phyloP scores from a whole-genome alignment of 2,888 invertebrate genomes.

The Uloborus plumipes region DNA sequence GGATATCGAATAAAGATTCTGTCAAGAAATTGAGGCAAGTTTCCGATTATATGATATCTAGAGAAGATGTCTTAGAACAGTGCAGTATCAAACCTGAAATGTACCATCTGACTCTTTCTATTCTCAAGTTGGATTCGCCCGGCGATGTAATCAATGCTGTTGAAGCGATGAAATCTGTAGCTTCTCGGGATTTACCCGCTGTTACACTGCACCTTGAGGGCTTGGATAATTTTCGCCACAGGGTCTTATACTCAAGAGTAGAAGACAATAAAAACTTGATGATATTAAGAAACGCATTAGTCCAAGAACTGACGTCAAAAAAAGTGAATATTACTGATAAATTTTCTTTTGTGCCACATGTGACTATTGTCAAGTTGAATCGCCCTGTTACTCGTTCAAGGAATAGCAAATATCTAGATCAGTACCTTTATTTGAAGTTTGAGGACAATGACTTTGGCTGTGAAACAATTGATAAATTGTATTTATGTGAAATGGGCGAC shows the following conservation, averaged over 20 bases:
- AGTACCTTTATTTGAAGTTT: constrained; percentile 69
- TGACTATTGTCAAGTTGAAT: constrained; percentile 72
- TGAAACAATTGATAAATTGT: constrained; percentile 69
- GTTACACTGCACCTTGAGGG: constrained; percentile 69
- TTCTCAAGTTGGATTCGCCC: constrained; percentile 70
- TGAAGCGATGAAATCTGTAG: constrained; percentile 35
- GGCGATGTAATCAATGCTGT: constrained; percentile 66
- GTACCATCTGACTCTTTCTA: constrained; percentile 72
- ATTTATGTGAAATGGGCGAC: constrained; percentile 71
- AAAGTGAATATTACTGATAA: constrained; percentile 71
- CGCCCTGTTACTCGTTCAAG: constrained; percentile 69
- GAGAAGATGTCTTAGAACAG: constrained; percentile 69
- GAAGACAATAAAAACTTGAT: constrained; percentile 69
- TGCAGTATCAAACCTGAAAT: constrained; percentile 70
- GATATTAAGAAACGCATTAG: constrained; percentile 69
- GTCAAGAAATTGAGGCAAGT: constrained; percentile 68
- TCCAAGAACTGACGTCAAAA: constrained; percentile 68
- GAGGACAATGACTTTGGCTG: constrained; percentile 70
- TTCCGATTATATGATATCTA: constrained; percentile 70
- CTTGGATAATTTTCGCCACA: constrained; percentile 70
- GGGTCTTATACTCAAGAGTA: constrained; percentile 72
- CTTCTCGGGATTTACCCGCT: constrained; percentile 66
- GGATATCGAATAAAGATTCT: constrained; percentile 69
- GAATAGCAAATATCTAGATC: constrained; percentile 70
- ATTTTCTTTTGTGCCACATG: constrained; percentile 72